Percentiles rank a stretch among this genome's conserved stretches.
Conservation (phyloP, 1,140 invertebrate species). For the Condylostylus longicornis region DNA sequence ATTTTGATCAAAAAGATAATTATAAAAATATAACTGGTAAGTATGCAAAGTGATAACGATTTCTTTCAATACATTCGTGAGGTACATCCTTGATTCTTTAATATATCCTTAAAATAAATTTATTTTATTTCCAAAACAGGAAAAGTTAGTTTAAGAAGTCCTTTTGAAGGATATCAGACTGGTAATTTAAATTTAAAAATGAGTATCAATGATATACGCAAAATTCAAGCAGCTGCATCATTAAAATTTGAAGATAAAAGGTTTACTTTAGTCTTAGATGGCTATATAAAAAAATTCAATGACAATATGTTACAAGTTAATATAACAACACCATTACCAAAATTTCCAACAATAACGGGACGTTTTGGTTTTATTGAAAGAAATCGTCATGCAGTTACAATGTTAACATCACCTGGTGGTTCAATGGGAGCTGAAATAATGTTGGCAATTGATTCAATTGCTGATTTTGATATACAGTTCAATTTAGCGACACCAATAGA, state of each 20-base stretch:
- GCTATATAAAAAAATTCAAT: slow-evolving; percentile 44
- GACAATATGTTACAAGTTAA: slow-evolving; percentile 53
- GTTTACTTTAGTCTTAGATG: slow-evolving; percentile 45
- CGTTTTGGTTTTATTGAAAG: slow-evolving; percentile 52
- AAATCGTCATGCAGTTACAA: slow-evolving; percentile 51
- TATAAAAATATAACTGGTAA: slow-evolving; percentile 40
- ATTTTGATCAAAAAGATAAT: slow-evolving; percentile 28
- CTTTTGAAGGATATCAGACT: slow-evolving; percentile 46
- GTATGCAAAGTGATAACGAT: no score
- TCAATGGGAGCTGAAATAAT: slow-evolving; percentile 51
- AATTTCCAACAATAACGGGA: slow-evolving; percentile 44
- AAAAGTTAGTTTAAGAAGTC: slow-evolving; percentile 38
- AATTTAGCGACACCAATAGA: slow-evolving; percentile 55
- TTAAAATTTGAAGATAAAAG: slow-evolving; percentile 51
- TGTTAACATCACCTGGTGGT: slow-evolving; percentile 45
- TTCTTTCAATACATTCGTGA: no score
- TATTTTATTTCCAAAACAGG: no score
- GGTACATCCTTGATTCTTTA: no score
- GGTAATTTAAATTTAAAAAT: slow-evolving; percentile 49
- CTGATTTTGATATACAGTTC: slow-evolving; percentile 55
- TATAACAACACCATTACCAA: slow-evolving; percentile 52
- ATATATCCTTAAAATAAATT: no score
- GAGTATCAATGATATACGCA: slow-evolving; percentile 39
- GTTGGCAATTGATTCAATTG: slow-evolving; percentile 38
- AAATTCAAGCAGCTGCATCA: slow-evolving; percentile 47